A percentile compares a stretch with the other conserved stretches of the same genome.
Conservation (phyloP, 2,797 vertebrate genomes). For the Perodicticus potto region DNA sequence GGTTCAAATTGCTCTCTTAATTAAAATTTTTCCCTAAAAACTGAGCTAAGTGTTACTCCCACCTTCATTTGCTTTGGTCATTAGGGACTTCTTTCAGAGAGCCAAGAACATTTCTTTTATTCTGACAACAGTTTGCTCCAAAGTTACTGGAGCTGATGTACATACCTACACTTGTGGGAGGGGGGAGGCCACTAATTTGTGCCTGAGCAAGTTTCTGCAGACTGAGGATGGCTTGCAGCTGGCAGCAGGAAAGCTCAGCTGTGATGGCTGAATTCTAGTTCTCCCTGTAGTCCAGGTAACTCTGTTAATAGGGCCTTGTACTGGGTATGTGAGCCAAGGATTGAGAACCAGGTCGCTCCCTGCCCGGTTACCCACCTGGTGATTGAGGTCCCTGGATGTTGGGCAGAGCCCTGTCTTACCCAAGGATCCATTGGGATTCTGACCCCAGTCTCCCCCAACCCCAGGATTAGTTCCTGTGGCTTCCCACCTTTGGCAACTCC, state of each 20-base stretch:
- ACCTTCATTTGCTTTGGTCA: not conserved
- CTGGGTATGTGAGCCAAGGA: not conserved
- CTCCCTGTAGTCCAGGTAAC: not conserved
- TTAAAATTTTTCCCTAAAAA: conserved; percentile 20
- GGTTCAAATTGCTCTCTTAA: not conserved
- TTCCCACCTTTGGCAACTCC: not conserved
- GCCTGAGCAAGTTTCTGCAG: not conserved
- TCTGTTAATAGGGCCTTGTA: not conserved
- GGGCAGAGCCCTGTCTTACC: not conserved
- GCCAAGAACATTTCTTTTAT: not conserved
- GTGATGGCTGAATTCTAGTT: not conserved
- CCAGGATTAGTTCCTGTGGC: not conserved
- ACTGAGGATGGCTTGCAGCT: not conserved
- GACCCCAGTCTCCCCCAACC: not conserved
- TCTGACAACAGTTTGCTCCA: not conserved
- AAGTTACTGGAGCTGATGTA: not conserved
- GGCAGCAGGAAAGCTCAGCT: not conserved
- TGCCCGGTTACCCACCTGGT: too few species aligned
- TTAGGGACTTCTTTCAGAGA: not conserved
- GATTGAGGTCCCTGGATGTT: not conserved
- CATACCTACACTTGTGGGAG: not conserved
- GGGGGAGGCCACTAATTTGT: not conserved
- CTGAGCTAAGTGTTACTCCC: not conserved
- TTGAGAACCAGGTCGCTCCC: not conserved
- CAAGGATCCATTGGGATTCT: not conserved